A percentile compares a stretch with the other conserved stretches of the same genome.
phyloP scores from a whole-genome alignment of 2,113 vertebrate genomes.

The Chloroceryle aenea region DNA sequence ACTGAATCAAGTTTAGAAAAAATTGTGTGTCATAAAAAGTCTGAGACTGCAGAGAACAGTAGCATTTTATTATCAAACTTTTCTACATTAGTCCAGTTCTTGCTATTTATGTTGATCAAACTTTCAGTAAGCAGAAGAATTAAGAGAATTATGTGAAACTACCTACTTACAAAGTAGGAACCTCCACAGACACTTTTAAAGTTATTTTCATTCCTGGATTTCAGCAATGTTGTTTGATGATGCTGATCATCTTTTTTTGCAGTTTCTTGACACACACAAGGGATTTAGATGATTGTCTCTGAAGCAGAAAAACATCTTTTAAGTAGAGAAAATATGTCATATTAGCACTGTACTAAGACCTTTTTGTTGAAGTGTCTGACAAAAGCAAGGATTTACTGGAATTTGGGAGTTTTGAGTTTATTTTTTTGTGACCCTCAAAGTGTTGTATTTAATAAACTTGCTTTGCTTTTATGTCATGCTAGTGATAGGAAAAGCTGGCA shows the following conservation, averaged over 20 bases:
- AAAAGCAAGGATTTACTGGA: not conserved
- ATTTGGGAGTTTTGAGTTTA: accelerated
- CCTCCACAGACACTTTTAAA: not conserved
- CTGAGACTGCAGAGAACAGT: not conserved
- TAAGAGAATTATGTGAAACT: not conserved
- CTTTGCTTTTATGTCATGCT: not conserved
- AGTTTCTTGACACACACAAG: not conserved
- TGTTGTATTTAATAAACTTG: not conserved
- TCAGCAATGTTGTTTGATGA: not conserved
- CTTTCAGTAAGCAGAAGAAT: not conserved
- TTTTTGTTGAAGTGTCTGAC: not conserved
- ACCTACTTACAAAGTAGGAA: not conserved
- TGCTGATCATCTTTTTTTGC: not conserved
- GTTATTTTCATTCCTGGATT: not conserved
- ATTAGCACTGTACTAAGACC: not conserved
- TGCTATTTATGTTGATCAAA: not conserved
- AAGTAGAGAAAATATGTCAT: not conserved
- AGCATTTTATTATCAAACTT: not conserved
- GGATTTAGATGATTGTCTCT: not conserved
- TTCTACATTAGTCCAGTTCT: not conserved
- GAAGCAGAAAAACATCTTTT: not conserved
- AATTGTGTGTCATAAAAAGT: not conserved
- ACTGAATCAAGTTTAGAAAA: not conserved
- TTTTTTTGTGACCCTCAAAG: not conserved
- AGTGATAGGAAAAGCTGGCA: not conserved